Percentiles rank a stretch among this genome's conserved stretches.
Evolutionary conservation across 1,140 invertebrate species (phyloP).

Genomic region (Catajapyx aquilonaris): DNA sequence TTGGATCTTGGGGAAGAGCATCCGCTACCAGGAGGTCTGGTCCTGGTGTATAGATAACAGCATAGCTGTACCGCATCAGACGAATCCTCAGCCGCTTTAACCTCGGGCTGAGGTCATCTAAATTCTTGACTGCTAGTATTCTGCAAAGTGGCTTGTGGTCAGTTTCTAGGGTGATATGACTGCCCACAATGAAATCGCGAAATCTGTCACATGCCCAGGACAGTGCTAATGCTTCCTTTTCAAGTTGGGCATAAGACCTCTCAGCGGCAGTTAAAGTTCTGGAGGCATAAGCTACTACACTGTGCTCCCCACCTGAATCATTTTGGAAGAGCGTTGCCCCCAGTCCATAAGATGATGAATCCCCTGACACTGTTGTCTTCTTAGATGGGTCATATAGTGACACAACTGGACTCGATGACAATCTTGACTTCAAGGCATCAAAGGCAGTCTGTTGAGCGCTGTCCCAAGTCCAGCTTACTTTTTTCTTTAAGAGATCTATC

Average conservation of each 20-base stretch:
- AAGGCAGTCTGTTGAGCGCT: conserved; percentile 12
- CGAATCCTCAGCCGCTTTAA: too few relatives aligned
- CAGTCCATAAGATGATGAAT: conserved; percentile 10
- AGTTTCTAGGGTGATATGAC: too few relatives aligned
- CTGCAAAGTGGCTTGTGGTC: too few relatives aligned
- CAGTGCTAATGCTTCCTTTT: conserved; percentile 6
- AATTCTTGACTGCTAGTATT: too few relatives aligned
- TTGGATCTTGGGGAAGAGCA: too few relatives aligned
- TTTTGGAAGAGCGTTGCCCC: conserved; percentile 5
- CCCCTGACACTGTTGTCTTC: conserved; percentile 12
- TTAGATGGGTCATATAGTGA: conserved; percentile 12
- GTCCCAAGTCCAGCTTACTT: conserved; percentile 14
- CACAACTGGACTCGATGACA: conserved; percentile 13
- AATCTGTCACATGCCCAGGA: conserved; percentile 9
- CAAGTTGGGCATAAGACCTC: conserved; percentile 5
- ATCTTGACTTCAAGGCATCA: conserved; percentile 12
- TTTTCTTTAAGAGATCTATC: too few relatives aligned
- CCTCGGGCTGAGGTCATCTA: too few relatives aligned
- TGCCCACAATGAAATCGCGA: too few relatives aligned
- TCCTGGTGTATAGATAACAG: too few relatives aligned
- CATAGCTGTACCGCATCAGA: too few relatives aligned
- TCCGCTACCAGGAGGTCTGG: too few relatives aligned
- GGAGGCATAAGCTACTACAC: conserved; percentile 6
- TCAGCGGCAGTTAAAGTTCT: conserved; percentile 5
- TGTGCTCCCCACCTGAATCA: not conserved